Conservation (phyloP, 2,797 vertebrate species). For the Aplochiton taeniatus region DNA sequence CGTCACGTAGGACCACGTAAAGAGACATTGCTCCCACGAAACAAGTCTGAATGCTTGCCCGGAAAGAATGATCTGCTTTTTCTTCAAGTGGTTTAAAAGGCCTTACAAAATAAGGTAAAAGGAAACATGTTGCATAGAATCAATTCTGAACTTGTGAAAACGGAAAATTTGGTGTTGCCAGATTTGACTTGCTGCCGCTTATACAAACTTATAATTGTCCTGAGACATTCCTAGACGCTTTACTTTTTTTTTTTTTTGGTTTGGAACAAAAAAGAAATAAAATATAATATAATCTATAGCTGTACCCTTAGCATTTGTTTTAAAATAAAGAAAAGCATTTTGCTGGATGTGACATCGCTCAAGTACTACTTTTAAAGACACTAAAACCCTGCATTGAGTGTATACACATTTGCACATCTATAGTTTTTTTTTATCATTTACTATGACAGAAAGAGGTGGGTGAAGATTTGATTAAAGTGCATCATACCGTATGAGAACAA, state of each 20-base stretch:
- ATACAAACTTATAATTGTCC: conserved; percentile 53
- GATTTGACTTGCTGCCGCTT: conserved; percentile 53
- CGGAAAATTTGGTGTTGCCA: conserved; percentile 64
- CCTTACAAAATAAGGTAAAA: conserved; percentile 20
- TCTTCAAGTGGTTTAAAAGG: conserved; percentile 40
- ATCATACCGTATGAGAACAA: conserved; percentile 68
- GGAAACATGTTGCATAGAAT: conserved; percentile 75
- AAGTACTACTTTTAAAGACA: conserved; percentile 66
- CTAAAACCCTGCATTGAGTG: conserved; percentile 69
- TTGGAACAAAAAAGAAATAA: conserved; percentile 37
- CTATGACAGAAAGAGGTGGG: conserved; percentile 61
- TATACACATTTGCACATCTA: conserved; percentile 66
- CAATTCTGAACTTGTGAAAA: conserved; percentile 63
- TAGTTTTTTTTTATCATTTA: conserved; percentile 43
- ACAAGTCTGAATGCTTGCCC: conserved; percentile 12
- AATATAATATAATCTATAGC: not conserved
- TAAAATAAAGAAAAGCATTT: conserved; percentile 66
- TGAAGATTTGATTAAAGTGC: conserved; percentile 70
- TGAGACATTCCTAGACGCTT: conserved; percentile 62
- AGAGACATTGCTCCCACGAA: no score
- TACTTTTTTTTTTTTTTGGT: conserved; percentile 53
- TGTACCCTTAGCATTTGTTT: not conserved
- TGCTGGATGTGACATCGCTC: conserved; percentile 65
- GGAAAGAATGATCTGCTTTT: conserved; percentile 25
- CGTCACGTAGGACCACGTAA: no score